phyloP scores from a whole-genome alignment of 2,113 vertebrate species.

The Pipra filicauda region DNA sequence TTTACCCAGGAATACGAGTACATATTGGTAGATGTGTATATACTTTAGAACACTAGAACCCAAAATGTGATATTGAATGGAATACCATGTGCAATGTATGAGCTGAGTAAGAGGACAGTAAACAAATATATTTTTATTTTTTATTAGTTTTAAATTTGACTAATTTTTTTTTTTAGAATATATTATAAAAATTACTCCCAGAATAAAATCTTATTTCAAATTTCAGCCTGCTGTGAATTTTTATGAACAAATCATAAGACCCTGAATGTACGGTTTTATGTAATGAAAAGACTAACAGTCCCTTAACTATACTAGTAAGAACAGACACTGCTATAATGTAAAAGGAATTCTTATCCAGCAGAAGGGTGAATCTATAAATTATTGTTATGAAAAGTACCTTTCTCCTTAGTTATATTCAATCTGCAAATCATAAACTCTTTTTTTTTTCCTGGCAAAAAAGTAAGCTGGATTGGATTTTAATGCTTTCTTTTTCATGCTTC shows the following conservation, averaged over 20 bases:
- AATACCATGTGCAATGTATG: background rate
- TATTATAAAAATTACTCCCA: background rate
- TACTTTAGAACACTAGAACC: background rate
- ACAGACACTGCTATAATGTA: constrained; percentile 26
- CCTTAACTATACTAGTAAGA: constrained; percentile 35
- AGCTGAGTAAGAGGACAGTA: background rate
- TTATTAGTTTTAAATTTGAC: constrained; percentile 25
- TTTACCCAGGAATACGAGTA: background rate
- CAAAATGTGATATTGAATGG: background rate
- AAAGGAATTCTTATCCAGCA: constrained; percentile 28
- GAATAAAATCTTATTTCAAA: constrained; percentile 40
- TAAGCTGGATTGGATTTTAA: constrained; percentile 40
- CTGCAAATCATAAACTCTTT: constrained; percentile 60
- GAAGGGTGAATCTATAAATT: constrained; percentile 56
- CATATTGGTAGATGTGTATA: background rate
- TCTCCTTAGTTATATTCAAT: constrained; percentile 65
- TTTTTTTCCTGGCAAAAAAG: constrained; percentile 34
- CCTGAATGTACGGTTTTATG: constrained; percentile 12
- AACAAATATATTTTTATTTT: background rate
- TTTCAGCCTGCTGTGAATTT: constrained; percentile 43
- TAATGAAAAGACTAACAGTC: constrained; percentile 42
- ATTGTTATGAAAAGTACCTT: constrained; percentile 64
- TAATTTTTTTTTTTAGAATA: background rate
- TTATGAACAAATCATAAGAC: constrained; percentile 31
- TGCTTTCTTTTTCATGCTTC: background rate